A percentile compares a stretch with the other conserved stretches of the same genome.
Conservation (phyloP, 2,113 vertebrate genomes). For the Monarcha castaneiventris region DNA sequence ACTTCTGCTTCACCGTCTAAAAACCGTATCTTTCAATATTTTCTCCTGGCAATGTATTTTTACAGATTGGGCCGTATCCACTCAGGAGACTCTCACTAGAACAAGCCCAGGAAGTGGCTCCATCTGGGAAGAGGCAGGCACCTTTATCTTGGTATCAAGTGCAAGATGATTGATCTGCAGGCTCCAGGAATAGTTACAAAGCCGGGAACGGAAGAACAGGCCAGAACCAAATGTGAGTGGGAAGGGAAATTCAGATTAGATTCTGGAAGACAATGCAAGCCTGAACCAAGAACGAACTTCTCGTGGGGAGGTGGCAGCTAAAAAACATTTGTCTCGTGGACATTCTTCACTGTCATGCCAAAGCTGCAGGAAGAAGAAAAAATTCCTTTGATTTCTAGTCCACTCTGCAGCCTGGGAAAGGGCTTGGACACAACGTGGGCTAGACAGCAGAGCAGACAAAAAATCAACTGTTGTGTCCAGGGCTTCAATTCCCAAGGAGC, state of each 20-base stretch:
- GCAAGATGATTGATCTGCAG: slow-evolving; percentile 38
- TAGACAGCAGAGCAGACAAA: neutral
- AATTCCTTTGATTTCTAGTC: neutral
- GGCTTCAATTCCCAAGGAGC: neutral
- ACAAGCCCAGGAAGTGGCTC: neutral
- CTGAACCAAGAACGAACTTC: slow-evolving; percentile 5
- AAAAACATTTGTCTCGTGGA: slow-evolving; percentile 23
- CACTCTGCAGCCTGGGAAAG: neutral
- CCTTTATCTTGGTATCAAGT: neutral
- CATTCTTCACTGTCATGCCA: neutral
- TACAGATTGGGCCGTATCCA: neutral
- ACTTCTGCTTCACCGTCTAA: neutral
- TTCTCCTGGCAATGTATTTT: neutral
- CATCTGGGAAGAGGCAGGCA: neutral
- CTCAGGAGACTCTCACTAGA: neutral
- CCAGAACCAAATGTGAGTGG: neutral
- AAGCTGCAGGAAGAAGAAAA: slow-evolving; percentile 4
- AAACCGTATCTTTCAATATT: fast-evolving
- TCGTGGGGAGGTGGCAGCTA: neutral
- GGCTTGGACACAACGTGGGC: neutral
- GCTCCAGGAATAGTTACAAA: slow-evolving; percentile 45
- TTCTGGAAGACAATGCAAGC: slow-evolving; percentile 42
- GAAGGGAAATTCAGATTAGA: slow-evolving; percentile 62
- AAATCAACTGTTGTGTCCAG: neutral
- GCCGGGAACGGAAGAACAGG: slow-evolving; percentile 36